Evolutionary conservation across 2,113 vertebrate species (phyloP), one percentile per base, ranked within the genome.

Genomic region (Nannospalax galili): DNA sequence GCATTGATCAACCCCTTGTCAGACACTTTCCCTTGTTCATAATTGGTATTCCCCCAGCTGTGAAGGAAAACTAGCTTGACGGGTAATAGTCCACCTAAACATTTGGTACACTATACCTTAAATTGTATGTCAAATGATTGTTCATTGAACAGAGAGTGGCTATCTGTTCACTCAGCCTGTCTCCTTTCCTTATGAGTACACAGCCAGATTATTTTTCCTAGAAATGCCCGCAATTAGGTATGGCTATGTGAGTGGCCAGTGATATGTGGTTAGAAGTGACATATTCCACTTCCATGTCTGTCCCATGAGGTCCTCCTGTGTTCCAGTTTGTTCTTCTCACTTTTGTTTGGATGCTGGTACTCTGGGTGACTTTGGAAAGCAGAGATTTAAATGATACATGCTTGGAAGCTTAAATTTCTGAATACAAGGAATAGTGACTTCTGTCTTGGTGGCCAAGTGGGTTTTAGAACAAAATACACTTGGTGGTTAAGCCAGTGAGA

Each of bases 401-500:
- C 72, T 74, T 42, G 42, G 42, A 69, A 87, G 35, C 56, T 15
- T 48, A 86, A 87, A 45, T 17, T 48, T 30, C 48, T 24, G 45
- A 88, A 88, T 81, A 24, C 62, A 62, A 78, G 42, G 20, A 72
- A 69, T 8, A 75, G 35, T 48, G 60, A 22, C 72, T 52, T 82
- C 6, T 80, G 11, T 52, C 26, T 81, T 90, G 11, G 3, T 87
- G 73, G 26, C 42, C 60, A 82, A 10, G 0, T 82, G 77, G n/a
- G 93, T 40, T 85, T 93, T n/a, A 73, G 52, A 78, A 45, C 92
- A 30, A 87, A 81, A 69, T 48, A 73, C 70, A 40, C n/a, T 24
- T 92, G 65, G 56, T 65, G 65, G 22, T 77, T 62, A 90, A 92
- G 80, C 14, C 42, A 87, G 32, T 92, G 45, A 92, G 65, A 93